A percentile compares a stretch with the other conserved stretches of the same genome.
These are phyloP conservation scores for Eutolmus rufibarbis DNA, from an alignment of 2,888 invertebrate species.

Conservation along the genomic window DNA sequence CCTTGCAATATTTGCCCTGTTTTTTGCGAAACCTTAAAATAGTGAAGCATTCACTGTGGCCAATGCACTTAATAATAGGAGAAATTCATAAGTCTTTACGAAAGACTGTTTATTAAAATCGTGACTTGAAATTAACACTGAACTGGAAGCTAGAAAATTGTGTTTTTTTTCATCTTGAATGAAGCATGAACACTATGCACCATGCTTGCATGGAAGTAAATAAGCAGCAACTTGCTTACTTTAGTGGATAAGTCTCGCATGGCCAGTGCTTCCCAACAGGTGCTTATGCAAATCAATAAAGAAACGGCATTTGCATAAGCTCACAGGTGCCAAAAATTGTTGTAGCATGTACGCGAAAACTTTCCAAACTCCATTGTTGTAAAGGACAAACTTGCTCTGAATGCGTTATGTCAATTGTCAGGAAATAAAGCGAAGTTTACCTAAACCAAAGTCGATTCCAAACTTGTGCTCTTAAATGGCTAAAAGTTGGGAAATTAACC, in stretches of 20 bases:
- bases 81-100: not conserved
- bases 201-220: not conserved
- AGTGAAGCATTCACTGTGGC: not conserved
- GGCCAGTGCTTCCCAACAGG: constrained; percentile 11
- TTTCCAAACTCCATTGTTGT: constrained; percentile 6
- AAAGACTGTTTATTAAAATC: not conserved
- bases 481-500: not conserved
- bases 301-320: not conserved
- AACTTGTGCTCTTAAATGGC: not conserved
- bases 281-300: constrained; percentile 17
- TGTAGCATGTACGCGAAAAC: not conserved
- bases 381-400: not conserved
- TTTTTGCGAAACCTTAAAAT: not conserved
- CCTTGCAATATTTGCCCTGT: not conserved
- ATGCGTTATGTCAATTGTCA: not conserved
- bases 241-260: not conserved
- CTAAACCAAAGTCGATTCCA: not conserved
- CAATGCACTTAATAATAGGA: not conserved
- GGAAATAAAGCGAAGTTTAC: constrained; percentile 2
- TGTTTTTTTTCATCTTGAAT: not conserved
- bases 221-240: not conserved
- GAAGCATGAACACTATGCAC: not conserved
- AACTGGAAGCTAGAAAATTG: not conserved
- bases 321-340: constrained; percentile 22
- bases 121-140: not conserved